Evolutionary conservation across 2,797 vertebrate species (phyloP), one percentile per base, ranked within the genome.

Genomic region (Thalassophryne amazonica): DNA sequence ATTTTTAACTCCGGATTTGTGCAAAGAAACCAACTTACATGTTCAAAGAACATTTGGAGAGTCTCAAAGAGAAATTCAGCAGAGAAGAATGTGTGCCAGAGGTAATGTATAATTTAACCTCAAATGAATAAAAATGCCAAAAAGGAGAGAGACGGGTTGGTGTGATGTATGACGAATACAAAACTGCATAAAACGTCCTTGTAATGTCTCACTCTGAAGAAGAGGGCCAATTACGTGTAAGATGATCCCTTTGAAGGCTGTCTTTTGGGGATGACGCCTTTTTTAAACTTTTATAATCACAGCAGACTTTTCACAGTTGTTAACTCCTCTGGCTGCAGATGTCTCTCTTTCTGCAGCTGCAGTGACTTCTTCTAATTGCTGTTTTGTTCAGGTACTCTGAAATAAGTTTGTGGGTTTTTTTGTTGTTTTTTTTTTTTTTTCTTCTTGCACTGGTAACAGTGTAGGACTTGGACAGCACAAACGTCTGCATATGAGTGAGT

Each of bases 231-330:
- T 86, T 80, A 80, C 52, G 46, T 63, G 58, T 47, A 31, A 51
- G 48, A 58, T 66, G 56, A 25, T 28, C 47, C 56, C 70, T 88
- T 87, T 88, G 81, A 86, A 84, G 76, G 59, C 63, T 36, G 52
- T 53, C 65, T 80, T 89, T 85, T 85, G 81, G 87, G 81, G 69
- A 75, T 58, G 25, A 48, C 76, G 71, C 84, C 68, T 84, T 69
- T 63, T 47, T 51, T 83, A 72, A 80, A 74, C 76, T 76, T 73
- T 11, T 2, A 27, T 47, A 60, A 63, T 71, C 62, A 49, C 48
- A 54, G 33, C 18, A 28, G 78, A 77, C 65, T 69, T 73, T 86
- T 61, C 62, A 56, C 36, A 31, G 64, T 85, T 62, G 60, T 67
- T 69, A 64, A 59, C 41, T 58, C 56, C 68, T 66, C 41, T 74